Evolutionary conservation across 2,797 vertebrate genomes (phyloP).

Genomic region (Tamandua tetradactyla): DNA sequence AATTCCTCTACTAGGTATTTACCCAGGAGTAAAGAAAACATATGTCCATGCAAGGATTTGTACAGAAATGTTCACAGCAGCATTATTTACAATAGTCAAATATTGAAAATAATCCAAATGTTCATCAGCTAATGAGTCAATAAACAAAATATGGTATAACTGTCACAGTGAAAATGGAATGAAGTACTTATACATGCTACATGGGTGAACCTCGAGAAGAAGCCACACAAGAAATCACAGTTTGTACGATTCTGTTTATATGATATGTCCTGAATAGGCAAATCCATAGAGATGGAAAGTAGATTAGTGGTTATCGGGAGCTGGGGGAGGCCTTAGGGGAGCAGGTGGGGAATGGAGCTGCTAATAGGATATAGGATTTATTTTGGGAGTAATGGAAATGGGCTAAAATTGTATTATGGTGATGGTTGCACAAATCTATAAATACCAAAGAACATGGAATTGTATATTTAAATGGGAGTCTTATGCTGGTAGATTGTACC

Average conservation of each 20-base stretch:
- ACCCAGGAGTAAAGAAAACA: not conserved
- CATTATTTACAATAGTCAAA: not conserved
- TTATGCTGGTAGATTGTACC: not conserved
- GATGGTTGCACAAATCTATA: not conserved
- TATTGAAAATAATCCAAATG: not conserved
- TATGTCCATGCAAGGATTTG: not conserved
- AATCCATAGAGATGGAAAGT: not conserved
- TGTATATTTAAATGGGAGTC: not conserved
- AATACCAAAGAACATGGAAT: not conserved
- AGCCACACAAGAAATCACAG: not conserved
- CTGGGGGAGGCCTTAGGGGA: not conserved
- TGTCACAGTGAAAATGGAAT: not conserved
- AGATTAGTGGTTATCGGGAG: constrained; percentile 19
- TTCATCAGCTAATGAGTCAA: not conserved
- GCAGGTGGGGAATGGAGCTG: not conserved
- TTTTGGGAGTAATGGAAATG: not conserved
- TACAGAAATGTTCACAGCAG: not conserved
- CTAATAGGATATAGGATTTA: not conserved
- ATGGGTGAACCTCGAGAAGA: not conserved
- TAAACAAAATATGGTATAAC: not conserved
- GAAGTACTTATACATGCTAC: not conserved
- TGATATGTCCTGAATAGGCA: constrained; percentile 21
- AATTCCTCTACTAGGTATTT: constrained; percentile 1
- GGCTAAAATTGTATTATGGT: constrained; percentile 16
- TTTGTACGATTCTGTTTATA: not conserved